These are phyloP conservation scores for Crocallis elinguaria DNA, from an alignment of 2,888 invertebrate genomes.

Conservation along the genomic window DNA sequence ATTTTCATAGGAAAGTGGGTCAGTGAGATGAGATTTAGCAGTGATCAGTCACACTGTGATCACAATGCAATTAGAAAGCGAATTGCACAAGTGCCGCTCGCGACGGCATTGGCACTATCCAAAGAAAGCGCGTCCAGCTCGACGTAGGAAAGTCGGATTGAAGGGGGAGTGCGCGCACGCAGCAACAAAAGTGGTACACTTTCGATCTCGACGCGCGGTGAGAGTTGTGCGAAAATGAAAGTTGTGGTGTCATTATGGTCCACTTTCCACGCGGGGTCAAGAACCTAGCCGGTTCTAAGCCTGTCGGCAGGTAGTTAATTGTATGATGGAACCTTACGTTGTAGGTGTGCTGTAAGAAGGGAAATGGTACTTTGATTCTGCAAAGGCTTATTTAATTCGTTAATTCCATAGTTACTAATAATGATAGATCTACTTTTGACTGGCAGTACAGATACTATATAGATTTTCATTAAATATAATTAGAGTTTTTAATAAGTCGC, in stretches of 20 bases:
- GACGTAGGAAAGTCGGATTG: constrained; percentile 73
- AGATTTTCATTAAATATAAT: not conserved
- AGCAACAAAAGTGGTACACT: constrained; percentile 81
- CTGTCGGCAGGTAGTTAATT: constrained; percentile 59
- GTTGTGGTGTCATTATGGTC: constrained; percentile 83
- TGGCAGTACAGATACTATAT: too few relatives aligned
- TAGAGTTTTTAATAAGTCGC: not conserved
- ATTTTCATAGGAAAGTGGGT: constrained; percentile 63
- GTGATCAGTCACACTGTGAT: constrained; percentile 70
- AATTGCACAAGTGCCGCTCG: constrained; percentile 74
- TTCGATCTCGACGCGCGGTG: constrained; percentile 81
- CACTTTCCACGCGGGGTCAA: constrained; percentile 81
- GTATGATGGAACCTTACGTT: constrained; percentile 49
- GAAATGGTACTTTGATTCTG: constrained; percentile 6
- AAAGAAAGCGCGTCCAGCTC: constrained; percentile 79
- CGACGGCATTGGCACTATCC: constrained; percentile 46
- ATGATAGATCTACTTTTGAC: too few relatives aligned
- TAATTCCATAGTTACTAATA: not conserved
- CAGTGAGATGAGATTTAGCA: constrained; percentile 68
- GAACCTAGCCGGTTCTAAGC: constrained; percentile 70
- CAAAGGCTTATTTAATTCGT: not conserved
- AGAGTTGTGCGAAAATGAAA: constrained; percentile 87
- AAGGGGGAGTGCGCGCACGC: constrained; percentile 73
- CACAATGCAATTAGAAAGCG: constrained; percentile 84
- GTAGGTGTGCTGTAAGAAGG: constrained; percentile 28